Evolutionary conservation across 1,140 invertebrate species (phyloP).

Genomic region (Drosophila repletoides): DNA sequence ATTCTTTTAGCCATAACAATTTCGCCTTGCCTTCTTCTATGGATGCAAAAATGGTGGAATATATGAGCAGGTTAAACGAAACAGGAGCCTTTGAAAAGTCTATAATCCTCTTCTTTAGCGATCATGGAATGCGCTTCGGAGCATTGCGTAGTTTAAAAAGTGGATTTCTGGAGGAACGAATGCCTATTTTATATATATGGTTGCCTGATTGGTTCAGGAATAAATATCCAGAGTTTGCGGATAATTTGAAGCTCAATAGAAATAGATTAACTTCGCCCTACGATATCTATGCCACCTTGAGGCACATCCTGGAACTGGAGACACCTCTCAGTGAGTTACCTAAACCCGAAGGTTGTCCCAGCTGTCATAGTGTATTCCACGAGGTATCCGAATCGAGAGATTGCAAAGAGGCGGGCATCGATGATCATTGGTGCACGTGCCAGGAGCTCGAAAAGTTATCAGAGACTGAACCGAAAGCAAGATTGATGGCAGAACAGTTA

Average conservation of each 20-base stretch:
- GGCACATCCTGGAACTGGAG: slow-evolving; percentile 81
- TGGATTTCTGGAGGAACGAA: slow-evolving; percentile 93
- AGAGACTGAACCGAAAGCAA: slow-evolving; percentile 51
- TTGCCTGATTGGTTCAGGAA: slow-evolving; percentile 89
- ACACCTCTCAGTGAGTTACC: slow-evolving; percentile 46
- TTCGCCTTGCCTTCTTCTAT: slow-evolving; percentile 87
- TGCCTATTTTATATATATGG: slow-evolving; percentile 92
- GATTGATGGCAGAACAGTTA: slow-evolving; percentile 82
- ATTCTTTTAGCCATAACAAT: slow-evolving; percentile 89
- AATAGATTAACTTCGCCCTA: slow-evolving; percentile 90
- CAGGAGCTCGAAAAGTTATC: slow-evolving; percentile 82
- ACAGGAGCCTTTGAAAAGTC: slow-evolving; percentile 86
- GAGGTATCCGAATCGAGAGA: slow-evolving; percentile 85
- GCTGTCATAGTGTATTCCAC: slow-evolving; percentile 87
- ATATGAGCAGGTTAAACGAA: slow-evolving; percentile 85
- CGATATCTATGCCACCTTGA: slow-evolving; percentile 89
- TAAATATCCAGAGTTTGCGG: slow-evolving; percentile 85
- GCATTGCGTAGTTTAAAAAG: slow-evolving; percentile 85
- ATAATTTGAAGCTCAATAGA: slow-evolving; percentile 88
- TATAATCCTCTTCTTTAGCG: slow-evolving; percentile 92
- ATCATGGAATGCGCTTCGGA: slow-evolving; percentile 96
- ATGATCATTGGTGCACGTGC: slow-evolving; percentile 91
- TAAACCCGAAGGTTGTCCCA: slow-evolving; percentile 82
- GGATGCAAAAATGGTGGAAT: slow-evolving; percentile 85
- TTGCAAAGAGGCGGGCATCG: slow-evolving; percentile 88